A percentile compares a stretch with the other conserved stretches of the same genome.
phyloP scores from a whole-genome alignment of 2,113 vertebrate species.

The Lagenorhynchus albirostris region DNA sequence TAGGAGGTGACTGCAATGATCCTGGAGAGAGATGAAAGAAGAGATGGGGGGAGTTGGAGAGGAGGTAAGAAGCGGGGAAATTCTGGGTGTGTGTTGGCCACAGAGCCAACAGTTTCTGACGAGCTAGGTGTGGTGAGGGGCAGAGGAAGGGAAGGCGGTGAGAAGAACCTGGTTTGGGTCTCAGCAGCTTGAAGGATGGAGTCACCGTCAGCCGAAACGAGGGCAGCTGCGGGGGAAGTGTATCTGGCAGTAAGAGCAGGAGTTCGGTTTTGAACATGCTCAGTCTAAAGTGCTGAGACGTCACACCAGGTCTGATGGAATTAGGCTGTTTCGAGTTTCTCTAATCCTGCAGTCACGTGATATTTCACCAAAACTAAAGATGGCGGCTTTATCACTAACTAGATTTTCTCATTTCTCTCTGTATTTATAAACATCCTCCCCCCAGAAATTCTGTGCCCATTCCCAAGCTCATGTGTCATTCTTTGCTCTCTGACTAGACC shows the following conservation, averaged over 20 bases:
- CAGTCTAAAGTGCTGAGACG: background rate
- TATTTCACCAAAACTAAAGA: background rate
- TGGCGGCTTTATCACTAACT: background rate
- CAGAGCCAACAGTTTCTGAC: background rate
- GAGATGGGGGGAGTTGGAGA: background rate
- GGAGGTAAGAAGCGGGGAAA: background rate
- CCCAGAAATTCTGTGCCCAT: background rate
- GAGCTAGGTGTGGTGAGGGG: background rate
- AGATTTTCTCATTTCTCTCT: background rate
- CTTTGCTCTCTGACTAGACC: background rate
- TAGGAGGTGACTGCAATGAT: background rate
- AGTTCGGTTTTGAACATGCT: background rate
- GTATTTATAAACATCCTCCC: background rate
- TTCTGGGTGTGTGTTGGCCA: background rate
- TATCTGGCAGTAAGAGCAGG: background rate
- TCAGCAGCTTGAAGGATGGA: background rate
- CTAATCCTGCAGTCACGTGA: background rate
- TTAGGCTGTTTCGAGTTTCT: background rate
- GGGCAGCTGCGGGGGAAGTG: fast-evolving
- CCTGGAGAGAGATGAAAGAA: background rate
- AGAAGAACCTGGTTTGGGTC: no score
- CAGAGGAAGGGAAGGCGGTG: background rate
- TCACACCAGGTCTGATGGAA: background rate
- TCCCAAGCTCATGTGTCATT: background rate
- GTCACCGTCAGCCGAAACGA: background rate